phyloP scores from a whole-genome alignment of 2,797 vertebrate species.

The Buphagus erythrorhynchus region DNA sequence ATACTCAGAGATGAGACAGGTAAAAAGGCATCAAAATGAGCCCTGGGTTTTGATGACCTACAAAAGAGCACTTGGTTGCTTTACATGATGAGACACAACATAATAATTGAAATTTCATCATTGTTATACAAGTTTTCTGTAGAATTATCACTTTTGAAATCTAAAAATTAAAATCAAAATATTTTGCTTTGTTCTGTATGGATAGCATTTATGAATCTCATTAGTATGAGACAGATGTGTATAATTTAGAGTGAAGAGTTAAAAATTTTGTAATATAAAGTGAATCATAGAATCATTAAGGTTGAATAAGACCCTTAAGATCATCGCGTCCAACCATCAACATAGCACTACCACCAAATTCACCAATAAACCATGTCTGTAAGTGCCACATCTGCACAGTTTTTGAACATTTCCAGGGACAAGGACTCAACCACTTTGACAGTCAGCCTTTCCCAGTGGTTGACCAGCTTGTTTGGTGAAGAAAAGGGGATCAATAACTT shows the following conservation, averaged over 20 bases:
- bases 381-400: background rate
- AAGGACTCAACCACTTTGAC: background rate
- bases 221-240: background rate
- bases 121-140: background rate
- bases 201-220: background rate
- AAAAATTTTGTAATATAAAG: background rate
- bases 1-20: background rate
- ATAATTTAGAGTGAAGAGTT: background rate
- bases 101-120: background rate
- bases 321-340: background rate
- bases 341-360: fast-evolving
- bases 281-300: background rate
- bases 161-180: background rate
- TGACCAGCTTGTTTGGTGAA: background rate
- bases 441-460: background rate
- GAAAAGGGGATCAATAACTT: background rate
- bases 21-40: background rate
- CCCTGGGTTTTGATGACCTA: background rate
- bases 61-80: background rate
- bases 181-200: background rate
- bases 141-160: background rate
- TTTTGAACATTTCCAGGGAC: background rate
- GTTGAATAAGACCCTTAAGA: background rate
- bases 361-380: background rate
- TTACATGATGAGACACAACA: background rate